Base-by-base conservation (phyloP, 37 sponge, comb jelly and placozoan species). In the Oopsacas minuta region DNA sequence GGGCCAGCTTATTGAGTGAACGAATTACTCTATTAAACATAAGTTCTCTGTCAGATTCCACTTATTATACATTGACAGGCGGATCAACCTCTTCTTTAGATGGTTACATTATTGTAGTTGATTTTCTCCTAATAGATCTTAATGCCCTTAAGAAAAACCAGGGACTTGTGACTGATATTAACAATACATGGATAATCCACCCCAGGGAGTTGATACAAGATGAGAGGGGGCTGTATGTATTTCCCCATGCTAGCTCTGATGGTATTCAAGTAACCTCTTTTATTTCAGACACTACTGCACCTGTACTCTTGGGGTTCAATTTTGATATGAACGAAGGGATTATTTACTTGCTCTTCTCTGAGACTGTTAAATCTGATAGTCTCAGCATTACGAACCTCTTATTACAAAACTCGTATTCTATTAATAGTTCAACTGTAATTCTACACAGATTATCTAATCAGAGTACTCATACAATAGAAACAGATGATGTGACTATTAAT, bases 241-340 rank as follows among this genome's bases (percentile, higher is more conserved):
- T 61, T 61, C 75, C 75, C 20, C 75, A 61, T 61, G 28, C 75
- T 20, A 25, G 1, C 28, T 17, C 15, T 42, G 75, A 61, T 25
- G 52, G 35, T 0, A 37, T 39, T 36, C 88, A 86, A 83, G 86
- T 87, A 25, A 0, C 8, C 25, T 0, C 37, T 38, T 95, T 91
- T 38, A 52, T 38, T 23, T 69, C 81, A n/a, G 95, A 95, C 39
- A 20, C 35, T 12, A 93, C 92, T 1, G 12, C 52, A 0, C 95
- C 95, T 37, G 86, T 39, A 36, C 39, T 95, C 36, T 37, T 53
- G 23, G 83, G 53, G 0, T 92, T 85, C 82, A 86, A 89, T 36
- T 84, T 95, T 28, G 92, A 95, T 82, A 92, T 95, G 91, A 85
- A 92, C 38, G 34, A 36, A 20, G 95, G 95, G 28, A 35, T 88